Conservation (phyloP, 2,113 vertebrate species). For the Takifugu bimaculatus region DNA sequence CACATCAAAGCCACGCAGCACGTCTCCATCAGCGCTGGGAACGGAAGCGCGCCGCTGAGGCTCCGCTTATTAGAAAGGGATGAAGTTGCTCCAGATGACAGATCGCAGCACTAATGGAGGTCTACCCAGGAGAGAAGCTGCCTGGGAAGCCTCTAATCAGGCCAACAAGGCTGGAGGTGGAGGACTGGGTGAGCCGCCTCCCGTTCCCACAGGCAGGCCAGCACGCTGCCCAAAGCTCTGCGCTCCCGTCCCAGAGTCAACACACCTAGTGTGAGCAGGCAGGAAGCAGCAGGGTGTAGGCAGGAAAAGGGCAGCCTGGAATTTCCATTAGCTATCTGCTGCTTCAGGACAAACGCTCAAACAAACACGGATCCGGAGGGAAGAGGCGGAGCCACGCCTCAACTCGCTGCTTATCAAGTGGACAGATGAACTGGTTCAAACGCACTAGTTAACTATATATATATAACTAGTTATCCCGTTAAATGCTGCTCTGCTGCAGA, state of each 20-base stretch:
- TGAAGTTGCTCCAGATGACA: slow-evolving; percentile 10
- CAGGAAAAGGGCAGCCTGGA: slow-evolving; percentile 74
- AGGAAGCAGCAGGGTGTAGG: slow-evolving; percentile 72
- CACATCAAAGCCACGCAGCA: slow-evolving; percentile 38
- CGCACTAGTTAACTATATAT: no score
- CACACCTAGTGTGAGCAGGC: slow-evolving; percentile 62
- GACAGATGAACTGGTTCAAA: no score
- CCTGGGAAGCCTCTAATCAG: slow-evolving; percentile 42
- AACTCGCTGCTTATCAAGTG: not conserved
- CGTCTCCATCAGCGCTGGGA: slow-evolving; percentile 26
- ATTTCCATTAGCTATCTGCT: slow-evolving; percentile 67
- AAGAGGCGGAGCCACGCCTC: slow-evolving; percentile 18
- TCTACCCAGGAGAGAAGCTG: slow-evolving; percentile 39
- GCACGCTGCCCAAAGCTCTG: slow-evolving; percentile 42
- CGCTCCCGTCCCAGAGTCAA: slow-evolving; percentile 61
- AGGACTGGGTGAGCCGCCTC: slow-evolving; percentile 32
- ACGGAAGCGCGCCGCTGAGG: slow-evolving; percentile 37
- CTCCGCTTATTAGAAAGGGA: slow-evolving; percentile 31
- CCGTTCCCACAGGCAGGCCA: slow-evolving; percentile 56
- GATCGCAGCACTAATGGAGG: slow-evolving; percentile 42
- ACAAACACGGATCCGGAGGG: slow-evolving; percentile 34
- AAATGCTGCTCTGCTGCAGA: no score
- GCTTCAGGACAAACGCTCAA: slow-evolving; percentile 43
- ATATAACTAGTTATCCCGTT: no score
- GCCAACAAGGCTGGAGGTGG: slow-evolving; percentile 32